Evolutionary conservation across 2,888 invertebrate genomes (phyloP), one percentile per base, ranked within the genome.

Genomic region (Dryococelus australis): DNA sequence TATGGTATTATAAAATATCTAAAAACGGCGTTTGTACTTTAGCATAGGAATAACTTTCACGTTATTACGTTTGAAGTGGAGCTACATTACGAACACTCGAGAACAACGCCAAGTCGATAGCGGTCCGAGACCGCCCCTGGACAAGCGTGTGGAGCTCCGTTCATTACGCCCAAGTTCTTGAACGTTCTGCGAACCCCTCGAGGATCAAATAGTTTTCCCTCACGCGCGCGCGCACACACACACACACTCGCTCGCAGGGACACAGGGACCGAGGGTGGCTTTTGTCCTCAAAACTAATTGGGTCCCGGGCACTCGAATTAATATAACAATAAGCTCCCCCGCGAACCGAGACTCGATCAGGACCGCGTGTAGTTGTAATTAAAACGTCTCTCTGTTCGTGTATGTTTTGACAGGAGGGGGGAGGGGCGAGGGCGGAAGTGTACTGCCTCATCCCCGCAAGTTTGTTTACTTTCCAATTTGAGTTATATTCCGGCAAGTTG

Each of bases 401-500:
- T 8, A 16, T 47, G 47, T 47, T 0, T 47, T 47, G 47, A 0
- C 5, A 2, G 47, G 47, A 47, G 16, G 47, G 47, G 6, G 47
- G 47, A 16, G 47, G 2, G 47, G 47, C 10, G 47, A 47, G 16
- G 47, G 12, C 47, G 47, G 47, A 13, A 16, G 1, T 47, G 47
- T 47, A 65, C 65, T n/a, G 0, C 65, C 65, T 65, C n/a, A 8
- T 35, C 65, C 65, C 65, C 24, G 65, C 10, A 8, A n/a, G 65
- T 24, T 65, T 65, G 65, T 65, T 65, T 65, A 65, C 65, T 65
- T 65, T 65, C 65, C 65, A 65, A 65, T 65, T 65, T 65, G 65
- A 65, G 65, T 65, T 65, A 65, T 65, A 65, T 65, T 65, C 65
- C 47, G 24, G 24, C 8, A n/a, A 65, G 13, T 65, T 65, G 65